These are phyloP conservation scores for Drosophila ezoana DNA, from an alignment of 2,888 invertebrate genomes.

Conservation along the genomic window DNA sequence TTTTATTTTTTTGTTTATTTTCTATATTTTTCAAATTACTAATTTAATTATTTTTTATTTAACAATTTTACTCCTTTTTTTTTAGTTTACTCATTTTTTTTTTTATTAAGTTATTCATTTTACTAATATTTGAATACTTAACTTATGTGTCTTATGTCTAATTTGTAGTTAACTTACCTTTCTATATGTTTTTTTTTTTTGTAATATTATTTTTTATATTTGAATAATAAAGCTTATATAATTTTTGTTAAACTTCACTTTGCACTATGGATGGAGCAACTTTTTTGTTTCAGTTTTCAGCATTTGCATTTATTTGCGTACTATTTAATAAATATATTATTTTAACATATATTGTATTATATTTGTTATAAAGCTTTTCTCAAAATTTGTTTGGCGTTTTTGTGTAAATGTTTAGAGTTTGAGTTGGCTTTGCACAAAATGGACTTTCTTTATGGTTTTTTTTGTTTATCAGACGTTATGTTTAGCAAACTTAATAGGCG, in stretches of 20 bases:
- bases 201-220: neutral
- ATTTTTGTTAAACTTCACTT: slow-evolving; percentile 39
- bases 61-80: no score
- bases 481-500: slow-evolving; percentile 40
- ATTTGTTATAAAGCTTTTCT: slow-evolving; percentile 34
- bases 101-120: no score
- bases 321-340: no score
- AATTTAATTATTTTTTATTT: no score
- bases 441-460: slow-evolving; percentile 27
- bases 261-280: slow-evolving; percentile 60
- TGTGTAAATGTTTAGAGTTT: slow-evolving; percentile 13
- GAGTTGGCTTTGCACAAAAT: slow-evolving; percentile 54
- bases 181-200: neutral
- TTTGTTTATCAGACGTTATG: slow-evolving; percentile 37
- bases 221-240: slow-evolving; percentile 11
- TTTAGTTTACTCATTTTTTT: no score
- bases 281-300: slow-evolving; percentile 41
- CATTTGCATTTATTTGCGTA: slow-evolving; percentile 14
- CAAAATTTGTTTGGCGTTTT: slow-evolving; percentile 31
- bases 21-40: no score
- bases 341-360: slow-evolving; percentile 2
- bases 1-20: no score
- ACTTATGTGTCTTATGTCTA: no score
- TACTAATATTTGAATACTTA: no score
- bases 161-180: no score